phyloP scores from a whole-genome alignment of 2,888 invertebrate species.

The Hecatera dysodea region DNA sequence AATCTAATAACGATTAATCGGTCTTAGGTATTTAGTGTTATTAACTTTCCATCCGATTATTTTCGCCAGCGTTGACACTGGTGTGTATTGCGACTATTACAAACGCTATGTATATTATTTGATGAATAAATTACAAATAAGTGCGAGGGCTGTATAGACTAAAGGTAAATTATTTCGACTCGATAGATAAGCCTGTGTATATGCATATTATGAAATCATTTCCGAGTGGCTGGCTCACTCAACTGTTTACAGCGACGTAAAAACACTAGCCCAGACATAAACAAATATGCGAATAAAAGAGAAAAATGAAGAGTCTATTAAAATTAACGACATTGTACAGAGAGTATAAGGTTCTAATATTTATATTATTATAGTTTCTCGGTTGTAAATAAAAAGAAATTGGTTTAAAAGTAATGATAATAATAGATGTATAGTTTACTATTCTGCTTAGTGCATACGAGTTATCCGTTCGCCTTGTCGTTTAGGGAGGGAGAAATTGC shows the following conservation, averaged over 20 bases:
- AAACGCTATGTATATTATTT: slow-evolving; percentile 43
- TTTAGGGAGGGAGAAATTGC: slow-evolving; percentile 55
- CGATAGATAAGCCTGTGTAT: slow-evolving; percentile 49
- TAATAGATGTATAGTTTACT: slow-evolving; percentile 72
- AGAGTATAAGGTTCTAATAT: slow-evolving; percentile 87
- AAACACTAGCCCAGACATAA: slow-evolving; percentile 45
- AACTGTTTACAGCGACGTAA: slow-evolving; percentile 30
- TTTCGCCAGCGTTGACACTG: slow-evolving; percentile 8
- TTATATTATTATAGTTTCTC: slow-evolving; percentile 78
- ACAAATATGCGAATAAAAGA: slow-evolving; percentile 52
- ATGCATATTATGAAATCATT: slow-evolving; percentile 42
- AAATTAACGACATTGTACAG: slow-evolving; percentile 83
- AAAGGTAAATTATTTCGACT: slow-evolving; percentile 44
- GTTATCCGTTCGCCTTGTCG: slow-evolving; percentile 63
- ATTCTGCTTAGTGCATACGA: slow-evolving; percentile 69
- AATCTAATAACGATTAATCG: slow-evolving; percentile 61
- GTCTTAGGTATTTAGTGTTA: slow-evolving; percentile 48
- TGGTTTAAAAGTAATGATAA: slow-evolving; percentile 72
- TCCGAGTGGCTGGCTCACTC: slow-evolving; percentile 26
- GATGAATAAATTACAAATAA: slow-evolving; percentile 35
- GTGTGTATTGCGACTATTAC: slow-evolving; percentile 26
- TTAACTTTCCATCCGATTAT: slow-evolving; percentile 35
- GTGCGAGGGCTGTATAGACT: slow-evolving; percentile 35
- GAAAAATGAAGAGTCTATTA: slow-evolving; percentile 76
- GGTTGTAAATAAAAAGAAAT: slow-evolving; percentile 82